Evolutionary conservation across 2,888 invertebrate genomes (phyloP).

Genomic region (Synergus laeviventris): DNA sequence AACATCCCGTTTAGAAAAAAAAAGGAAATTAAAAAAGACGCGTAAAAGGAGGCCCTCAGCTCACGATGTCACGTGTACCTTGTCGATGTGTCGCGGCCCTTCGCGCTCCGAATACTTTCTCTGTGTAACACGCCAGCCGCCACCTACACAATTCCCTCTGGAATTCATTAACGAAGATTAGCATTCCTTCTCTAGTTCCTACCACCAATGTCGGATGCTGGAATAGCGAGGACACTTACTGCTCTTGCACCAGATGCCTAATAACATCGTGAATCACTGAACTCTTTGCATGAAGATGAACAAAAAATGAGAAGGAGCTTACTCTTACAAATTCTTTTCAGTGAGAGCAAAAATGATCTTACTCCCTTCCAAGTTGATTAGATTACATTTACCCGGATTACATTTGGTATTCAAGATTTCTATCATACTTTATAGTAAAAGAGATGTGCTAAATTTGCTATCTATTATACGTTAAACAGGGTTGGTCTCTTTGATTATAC

Average conservation of each 20-base stretch:
- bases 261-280: slow-evolving; percentile 46
- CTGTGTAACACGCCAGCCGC: slow-evolving; percentile 21
- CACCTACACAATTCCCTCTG: slow-evolving; percentile 34
- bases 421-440: background rate
- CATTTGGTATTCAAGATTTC: background rate
- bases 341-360: background rate
- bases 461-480: background rate
- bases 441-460: background rate
- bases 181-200: slow-evolving; percentile 43
- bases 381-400: background rate
- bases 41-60: slow-evolving; percentile 23
- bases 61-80: slow-evolving; percentile 39
- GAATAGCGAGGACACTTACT: slow-evolving; percentile 8
- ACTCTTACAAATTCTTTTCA: background rate
- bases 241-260: slow-evolving; percentile 42
- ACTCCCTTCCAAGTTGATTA: background rate
- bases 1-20: slow-evolving; percentile 8
- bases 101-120: slow-evolving; percentile 32
- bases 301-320: background rate
- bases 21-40: slow-evolving; percentile 15
- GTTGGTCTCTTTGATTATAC: slow-evolving; percentile 9
- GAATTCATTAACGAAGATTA: slow-evolving; percentile 50
- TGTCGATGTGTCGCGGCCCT: slow-evolving; percentile 9
- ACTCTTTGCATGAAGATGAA: background rate
- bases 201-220: slow-evolving; percentile 7